Percentiles rank a stretch among this genome's conserved stretches.
Evolutionary conservation across 2,113 vertebrate genomes (phyloP).

Genomic region (Cyanocitta stelleri): DNA sequence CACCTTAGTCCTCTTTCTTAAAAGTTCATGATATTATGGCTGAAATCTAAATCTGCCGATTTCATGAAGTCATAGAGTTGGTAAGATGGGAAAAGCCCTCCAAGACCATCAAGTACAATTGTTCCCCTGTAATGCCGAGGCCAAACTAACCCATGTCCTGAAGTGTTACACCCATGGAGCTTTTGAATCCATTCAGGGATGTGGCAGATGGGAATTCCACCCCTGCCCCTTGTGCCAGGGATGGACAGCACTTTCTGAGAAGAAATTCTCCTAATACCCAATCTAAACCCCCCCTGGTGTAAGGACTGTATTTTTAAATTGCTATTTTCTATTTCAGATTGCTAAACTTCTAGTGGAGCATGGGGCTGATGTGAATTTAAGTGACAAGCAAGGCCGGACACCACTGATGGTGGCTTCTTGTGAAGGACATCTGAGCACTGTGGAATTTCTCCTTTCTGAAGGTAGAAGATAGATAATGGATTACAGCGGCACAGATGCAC

Average conservation of each 20-base stretch:
- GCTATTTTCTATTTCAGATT: slow-evolving; percentile 71
- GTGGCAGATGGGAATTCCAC: background rate
- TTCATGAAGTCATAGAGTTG: background rate
- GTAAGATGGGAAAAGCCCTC: background rate
- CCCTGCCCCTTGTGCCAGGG: background rate
- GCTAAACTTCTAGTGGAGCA: slow-evolving; percentile 84
- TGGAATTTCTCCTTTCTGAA: slow-evolving; percentile 91
- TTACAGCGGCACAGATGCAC: background rate
- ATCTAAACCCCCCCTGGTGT: background rate
- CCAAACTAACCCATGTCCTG: background rate
- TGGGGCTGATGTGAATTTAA: slow-evolving; percentile 88
- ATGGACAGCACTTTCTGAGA: background rate
- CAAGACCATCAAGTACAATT: background rate
- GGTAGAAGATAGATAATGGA: slow-evolving; percentile 65
- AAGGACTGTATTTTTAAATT: background rate
- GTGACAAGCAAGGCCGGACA: slow-evolving; percentile 94
- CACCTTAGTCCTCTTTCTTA: background rate
- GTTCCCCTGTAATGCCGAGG: background rate
- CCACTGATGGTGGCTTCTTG: slow-evolving; percentile 96
- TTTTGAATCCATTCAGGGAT: background rate
- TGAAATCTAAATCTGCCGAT: background rate
- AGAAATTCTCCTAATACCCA: background rate
- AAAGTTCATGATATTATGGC: background rate
- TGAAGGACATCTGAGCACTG: slow-evolving; percentile 92
- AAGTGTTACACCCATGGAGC: too few relatives aligned